Evolutionary conservation across 2,888 invertebrate species (phyloP), one percentile per base, ranked within the genome.

Genomic region (Phyto melanocephala): DNA sequence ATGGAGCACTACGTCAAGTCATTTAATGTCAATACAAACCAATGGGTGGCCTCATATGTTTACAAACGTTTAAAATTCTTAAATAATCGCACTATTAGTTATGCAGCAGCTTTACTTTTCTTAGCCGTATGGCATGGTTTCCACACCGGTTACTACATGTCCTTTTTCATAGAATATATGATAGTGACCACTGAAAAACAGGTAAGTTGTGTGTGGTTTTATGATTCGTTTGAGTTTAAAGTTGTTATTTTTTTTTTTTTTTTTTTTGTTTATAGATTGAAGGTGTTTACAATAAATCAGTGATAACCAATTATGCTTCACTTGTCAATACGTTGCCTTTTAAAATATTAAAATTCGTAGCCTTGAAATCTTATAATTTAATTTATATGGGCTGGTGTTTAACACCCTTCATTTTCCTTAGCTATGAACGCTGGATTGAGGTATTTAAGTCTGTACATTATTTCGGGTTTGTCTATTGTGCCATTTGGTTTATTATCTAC

Each of bases 61-160:
- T 99, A 97, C 92, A 99, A 99, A 90, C 93, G 99, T 2, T 92
- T 99, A 50, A 96, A 95, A 89, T 99, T 98, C 90, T 92, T 99
- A 60, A 96, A 96, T 58, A 97, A 95, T 91, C 94, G 95, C 20
- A 93, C 93, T 47, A 91, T 94, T 1, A 98, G 98, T 84, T 99
- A 99, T 90, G 92, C 94, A 0, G 92, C 94, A 0, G 96, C 98
- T 0, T 92, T 99, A 47, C 75, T 94, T 0, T 99, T 98, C 91
- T 93, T 99, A 45, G 98, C 99, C 0, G 88, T 98, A 0, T 99
- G 99, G 99, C 99, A 99, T 91, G 99, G 99, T 11, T 94, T 97
- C 68, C 96, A 97, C 89, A 94, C 96, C 10, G 99, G 99, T 0
- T 99, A 99, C 89, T 99, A 98, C 89, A 92, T 96, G 87, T 95